phyloP scores from a whole-genome alignment of 2,113 vertebrate species.

The Podiceps cristatus region DNA sequence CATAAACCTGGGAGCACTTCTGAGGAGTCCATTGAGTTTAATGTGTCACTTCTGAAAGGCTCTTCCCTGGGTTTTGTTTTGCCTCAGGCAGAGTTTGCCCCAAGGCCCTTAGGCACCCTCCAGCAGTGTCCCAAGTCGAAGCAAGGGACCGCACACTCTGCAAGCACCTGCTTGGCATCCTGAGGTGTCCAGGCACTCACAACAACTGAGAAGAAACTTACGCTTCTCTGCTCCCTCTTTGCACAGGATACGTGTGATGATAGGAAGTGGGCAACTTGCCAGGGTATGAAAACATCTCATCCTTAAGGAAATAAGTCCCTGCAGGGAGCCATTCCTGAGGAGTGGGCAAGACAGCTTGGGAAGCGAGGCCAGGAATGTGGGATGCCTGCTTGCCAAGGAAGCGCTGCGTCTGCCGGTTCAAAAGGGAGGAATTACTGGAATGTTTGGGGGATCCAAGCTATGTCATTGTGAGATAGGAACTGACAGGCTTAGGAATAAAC shows the following conservation, averaged over 20 bases:
- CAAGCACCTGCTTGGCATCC: constrained; percentile 4
- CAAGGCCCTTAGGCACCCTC: background rate
- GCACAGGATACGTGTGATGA: background rate
- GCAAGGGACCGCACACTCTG: background rate
- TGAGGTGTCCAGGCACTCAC: background rate
- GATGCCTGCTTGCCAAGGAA: constrained; percentile 58
- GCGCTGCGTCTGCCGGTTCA: background rate
- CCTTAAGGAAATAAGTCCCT: constrained; percentile 65
- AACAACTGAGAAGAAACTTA: background rate
- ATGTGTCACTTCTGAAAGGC: background rate
- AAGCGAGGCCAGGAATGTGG: constrained; percentile 40
- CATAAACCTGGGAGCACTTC: background rate
- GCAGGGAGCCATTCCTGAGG: constrained; percentile 55
- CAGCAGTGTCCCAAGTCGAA: background rate
- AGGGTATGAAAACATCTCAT: constrained; percentile 60
- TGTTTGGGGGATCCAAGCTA: constrained; percentile 51
- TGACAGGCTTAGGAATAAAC: constrained; percentile 35
- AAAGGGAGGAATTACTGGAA: constrained; percentile 62
- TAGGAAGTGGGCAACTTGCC: constrained; percentile 53
- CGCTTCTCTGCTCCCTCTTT: constrained; percentile 13
- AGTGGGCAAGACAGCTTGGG: constrained; percentile 66
- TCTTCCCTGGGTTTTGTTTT: background rate
- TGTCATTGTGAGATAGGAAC: constrained; percentile 57
- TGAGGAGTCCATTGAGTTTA: background rate
- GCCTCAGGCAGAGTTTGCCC: background rate